Percentiles rank a stretch among this genome's conserved stretches.
Conservation (phyloP, 2,797 vertebrate species). For the Myoxocephalus aenaeus region DNA sequence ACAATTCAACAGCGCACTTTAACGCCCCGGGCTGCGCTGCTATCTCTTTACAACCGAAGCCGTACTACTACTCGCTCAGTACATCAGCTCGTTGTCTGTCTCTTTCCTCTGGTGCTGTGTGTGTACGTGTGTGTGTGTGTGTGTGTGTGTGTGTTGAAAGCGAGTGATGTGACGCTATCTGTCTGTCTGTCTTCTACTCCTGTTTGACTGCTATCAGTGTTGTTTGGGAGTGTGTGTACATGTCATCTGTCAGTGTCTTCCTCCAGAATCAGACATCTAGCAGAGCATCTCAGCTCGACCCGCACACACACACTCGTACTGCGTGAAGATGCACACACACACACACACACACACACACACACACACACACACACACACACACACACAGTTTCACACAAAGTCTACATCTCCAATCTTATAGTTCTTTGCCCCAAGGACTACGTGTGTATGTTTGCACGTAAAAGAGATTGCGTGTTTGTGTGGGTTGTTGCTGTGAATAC, state of each 20-base stretch:
- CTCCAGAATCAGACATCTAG: constrained; percentile 73
- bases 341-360: neutral
- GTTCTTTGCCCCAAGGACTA: constrained; percentile 67
- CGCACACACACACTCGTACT: constrained; percentile 2
- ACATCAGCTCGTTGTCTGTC: constrained; percentile 33
- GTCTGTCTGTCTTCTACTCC: constrained; percentile 67
- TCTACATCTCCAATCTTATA: constrained; percentile 77
- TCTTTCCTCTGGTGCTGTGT: constrained; percentile 26
- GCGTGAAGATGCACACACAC: constrained; percentile 22
- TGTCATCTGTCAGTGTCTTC: constrained; percentile 76
- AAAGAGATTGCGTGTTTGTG: constrained; percentile 52
- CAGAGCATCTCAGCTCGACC: constrained; percentile 58
- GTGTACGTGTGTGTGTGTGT: constrained; percentile 28
- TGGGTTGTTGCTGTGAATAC: constrained; percentile 37
- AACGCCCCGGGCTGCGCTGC: constrained; percentile 38
- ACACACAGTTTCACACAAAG: constrained; percentile 54
- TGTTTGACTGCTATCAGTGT: constrained; percentile 80
- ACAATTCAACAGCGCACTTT: constrained; percentile 45
- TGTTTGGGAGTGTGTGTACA: constrained; percentile 53
- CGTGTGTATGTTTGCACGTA: constrained; percentile 63
- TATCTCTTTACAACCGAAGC: constrained; percentile 49
- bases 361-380: constrained; percentile 26
- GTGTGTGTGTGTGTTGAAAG: constrained; percentile 56
- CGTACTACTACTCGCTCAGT: constrained; percentile 34
- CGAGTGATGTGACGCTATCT: constrained; percentile 72